Evolutionary conservation across 2,113 vertebrate genomes (phyloP).

Genomic region (Ciconia maguari): DNA sequence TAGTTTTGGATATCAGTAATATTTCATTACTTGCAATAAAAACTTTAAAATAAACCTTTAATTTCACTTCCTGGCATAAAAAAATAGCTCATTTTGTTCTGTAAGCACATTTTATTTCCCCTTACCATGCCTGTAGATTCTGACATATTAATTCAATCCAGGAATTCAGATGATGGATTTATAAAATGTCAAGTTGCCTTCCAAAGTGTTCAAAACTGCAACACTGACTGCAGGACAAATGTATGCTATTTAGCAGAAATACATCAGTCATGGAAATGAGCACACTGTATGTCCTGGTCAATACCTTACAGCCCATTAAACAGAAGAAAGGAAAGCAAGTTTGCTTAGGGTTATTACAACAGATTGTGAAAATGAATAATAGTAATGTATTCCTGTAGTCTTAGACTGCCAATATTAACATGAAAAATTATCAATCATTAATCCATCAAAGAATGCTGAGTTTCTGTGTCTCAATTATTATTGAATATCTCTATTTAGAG

Average conservation of each 20-base stretch:
- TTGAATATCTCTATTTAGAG: slow-evolving; percentile 49
- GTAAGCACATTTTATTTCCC: slow-evolving; percentile 1
- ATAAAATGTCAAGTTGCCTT: slow-evolving; percentile 36
- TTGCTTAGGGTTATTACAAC: slow-evolving; percentile 56
- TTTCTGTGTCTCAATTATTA: slow-evolving; percentile 60
- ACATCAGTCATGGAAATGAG: slow-evolving; percentile 68
- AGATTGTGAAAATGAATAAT: slow-evolving; percentile 54
- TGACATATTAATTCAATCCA: slow-evolving; percentile 6
- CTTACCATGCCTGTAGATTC: background rate
- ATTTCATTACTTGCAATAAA: background rate
- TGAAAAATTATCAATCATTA: slow-evolving; percentile 72
- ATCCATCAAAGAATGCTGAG: slow-evolving; percentile 60
- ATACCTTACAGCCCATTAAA: slow-evolving; percentile 75
- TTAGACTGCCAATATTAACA: slow-evolving; percentile 67
- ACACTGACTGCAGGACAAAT: slow-evolving; percentile 47
- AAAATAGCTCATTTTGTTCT: background rate
- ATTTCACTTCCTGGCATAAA: background rate
- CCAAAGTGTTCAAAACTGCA: slow-evolving; percentile 45
- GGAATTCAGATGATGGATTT: slow-evolving; percentile 37
- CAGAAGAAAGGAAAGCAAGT: slow-evolving; percentile 65
- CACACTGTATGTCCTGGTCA: slow-evolving; percentile 48
- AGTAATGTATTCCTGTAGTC: slow-evolving; percentile 52
- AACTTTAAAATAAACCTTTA: background rate
- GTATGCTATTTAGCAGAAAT: slow-evolving; percentile 41
- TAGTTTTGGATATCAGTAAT: background rate